Conservation (phyloP, 2,113 vertebrate species). For the Scartelaos histophorus region DNA sequence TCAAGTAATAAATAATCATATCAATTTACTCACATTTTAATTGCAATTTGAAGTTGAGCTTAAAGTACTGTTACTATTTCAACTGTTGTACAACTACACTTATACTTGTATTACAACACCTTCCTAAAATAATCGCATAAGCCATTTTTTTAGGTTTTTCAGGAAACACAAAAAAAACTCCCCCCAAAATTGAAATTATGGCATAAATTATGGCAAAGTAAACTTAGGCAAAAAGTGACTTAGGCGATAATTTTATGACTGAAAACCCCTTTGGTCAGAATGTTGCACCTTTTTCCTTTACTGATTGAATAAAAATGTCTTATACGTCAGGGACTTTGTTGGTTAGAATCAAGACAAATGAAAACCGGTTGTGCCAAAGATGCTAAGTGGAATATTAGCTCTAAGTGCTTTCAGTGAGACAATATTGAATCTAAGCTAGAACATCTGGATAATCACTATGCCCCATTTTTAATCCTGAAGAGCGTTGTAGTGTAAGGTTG, state of each 20-base stretch:
- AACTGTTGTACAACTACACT: no score
- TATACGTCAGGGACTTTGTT: no score
- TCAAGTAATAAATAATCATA: neutral
- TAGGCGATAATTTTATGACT: no score
- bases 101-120: no score
- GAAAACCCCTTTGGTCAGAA: neutral
- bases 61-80: neutral
- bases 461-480: conserved; percentile 39
- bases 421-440: neutral
- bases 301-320: neutral
- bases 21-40: neutral
- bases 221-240: no score
- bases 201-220: no score
- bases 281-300: neutral
- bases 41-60: neutral
- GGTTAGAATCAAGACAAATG: neutral
- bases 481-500: neutral
- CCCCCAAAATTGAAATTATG: no score
- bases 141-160: no score
- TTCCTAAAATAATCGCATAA: no score
- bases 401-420: neutral
- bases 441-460: conserved; percentile 14
- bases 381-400: neutral
- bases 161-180: no score
- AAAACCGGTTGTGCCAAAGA: neutral